A percentile compares a stretch with the other conserved stretches of the same genome.
Conservation (phyloP, 2,797 vertebrate species). For the Trachops cirrhosus region DNA sequence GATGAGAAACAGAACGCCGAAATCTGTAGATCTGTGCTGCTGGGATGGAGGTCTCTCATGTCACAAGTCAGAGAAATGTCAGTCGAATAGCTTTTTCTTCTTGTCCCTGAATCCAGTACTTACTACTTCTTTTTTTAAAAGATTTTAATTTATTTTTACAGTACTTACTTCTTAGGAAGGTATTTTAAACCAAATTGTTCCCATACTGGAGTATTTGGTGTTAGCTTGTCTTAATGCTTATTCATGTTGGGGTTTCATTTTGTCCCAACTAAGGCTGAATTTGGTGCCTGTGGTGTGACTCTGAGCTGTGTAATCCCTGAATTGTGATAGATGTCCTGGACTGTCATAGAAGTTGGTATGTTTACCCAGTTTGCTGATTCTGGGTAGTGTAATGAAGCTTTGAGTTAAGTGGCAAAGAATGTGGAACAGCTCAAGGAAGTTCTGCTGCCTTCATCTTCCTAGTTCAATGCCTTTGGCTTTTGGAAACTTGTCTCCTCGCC, state of each 20-base stretch:
- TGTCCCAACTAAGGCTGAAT: neutral
- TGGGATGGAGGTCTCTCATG: neutral
- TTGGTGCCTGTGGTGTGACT: neutral
- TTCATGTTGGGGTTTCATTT: slow-evolving; percentile 14
- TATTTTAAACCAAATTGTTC: neutral
- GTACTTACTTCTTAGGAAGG: slow-evolving; percentile 6
- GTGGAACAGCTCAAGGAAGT: slow-evolving; percentile 61
- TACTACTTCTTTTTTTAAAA: neutral
- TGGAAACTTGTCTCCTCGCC: neutral
- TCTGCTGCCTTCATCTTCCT: slow-evolving; percentile 53
- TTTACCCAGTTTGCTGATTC: slow-evolving; percentile 41
- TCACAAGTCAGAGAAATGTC: slow-evolving; percentile 26
- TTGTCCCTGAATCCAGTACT: neutral
- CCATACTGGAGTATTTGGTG: neutral
- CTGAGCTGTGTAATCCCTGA: neutral
- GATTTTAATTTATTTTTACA: neutral
- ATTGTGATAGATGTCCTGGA: neutral
- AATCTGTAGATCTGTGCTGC: neutral
- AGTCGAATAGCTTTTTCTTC: slow-evolving; percentile 18
- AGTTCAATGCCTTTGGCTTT: slow-evolving; percentile 50
- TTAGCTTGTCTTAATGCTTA: neutral
- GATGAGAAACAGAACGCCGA: slow-evolving; percentile 5
- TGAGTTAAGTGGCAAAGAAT: slow-evolving; percentile 39
- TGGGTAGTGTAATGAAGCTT: neutral
- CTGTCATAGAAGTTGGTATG: neutral